Conservation (phyloP, 2,888 invertebrate species). For the Troglohyphantes excavatus region DNA sequence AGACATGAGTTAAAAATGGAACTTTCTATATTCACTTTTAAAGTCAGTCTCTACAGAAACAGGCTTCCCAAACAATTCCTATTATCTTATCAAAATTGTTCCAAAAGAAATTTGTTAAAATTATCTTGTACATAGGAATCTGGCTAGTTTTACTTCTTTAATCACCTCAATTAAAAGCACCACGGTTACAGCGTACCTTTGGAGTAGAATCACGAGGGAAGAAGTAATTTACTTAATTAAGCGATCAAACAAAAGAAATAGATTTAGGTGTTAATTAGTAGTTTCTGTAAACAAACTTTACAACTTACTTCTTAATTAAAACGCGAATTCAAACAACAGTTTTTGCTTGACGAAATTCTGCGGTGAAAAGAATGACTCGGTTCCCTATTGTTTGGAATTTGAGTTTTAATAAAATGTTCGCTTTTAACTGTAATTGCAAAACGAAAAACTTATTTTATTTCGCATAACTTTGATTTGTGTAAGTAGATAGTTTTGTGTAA, state of each 20-base stretch:
- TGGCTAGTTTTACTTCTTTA: neutral
- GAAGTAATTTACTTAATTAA: neutral
- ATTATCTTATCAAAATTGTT: neutral
- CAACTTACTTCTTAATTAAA: neutral
- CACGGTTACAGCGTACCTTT: neutral
- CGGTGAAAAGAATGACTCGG: neutral
- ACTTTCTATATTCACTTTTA: no score
- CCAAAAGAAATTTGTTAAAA: neutral
- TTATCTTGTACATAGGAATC: neutral
- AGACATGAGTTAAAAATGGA: no score
- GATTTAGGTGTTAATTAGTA: neutral
- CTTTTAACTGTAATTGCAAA: neutral
- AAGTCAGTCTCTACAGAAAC: neutral
- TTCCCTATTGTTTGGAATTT: neutral
- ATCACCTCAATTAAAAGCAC: neutral
- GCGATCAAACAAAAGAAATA: neutral
- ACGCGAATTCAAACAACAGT: neutral
- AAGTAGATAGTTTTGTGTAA: no score
- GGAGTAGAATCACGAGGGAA: neutral
- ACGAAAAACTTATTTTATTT: no score
- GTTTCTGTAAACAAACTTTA: conserved; percentile 6
- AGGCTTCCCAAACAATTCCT: neutral
- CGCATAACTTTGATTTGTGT: no score
- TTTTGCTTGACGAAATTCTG: neutral
- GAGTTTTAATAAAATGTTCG: neutral